Conservation (phyloP, 2,797 vertebrate genomes). For the Eospalax fontanierii region DNA sequence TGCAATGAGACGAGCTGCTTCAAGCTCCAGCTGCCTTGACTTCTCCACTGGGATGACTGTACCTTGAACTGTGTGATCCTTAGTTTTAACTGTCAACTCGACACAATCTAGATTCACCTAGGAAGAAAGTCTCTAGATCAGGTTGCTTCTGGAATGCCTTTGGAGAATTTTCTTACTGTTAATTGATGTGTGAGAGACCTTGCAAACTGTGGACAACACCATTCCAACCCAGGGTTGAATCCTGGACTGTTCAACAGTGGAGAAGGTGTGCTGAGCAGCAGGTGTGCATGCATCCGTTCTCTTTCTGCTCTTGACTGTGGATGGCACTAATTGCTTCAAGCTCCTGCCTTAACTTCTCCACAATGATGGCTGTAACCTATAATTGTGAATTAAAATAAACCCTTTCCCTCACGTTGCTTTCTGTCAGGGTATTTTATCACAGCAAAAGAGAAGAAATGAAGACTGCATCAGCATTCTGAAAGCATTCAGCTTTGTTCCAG, state of each 20-base stretch:
- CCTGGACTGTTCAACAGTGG: no score
- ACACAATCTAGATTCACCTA: no score
- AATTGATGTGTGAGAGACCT: no score
- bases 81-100: no score
- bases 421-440: background rate
- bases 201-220: no score
- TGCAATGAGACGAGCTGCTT: background rate
- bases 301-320: background rate
- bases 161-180: no score
- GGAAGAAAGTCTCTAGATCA: no score
- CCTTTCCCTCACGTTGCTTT: background rate
- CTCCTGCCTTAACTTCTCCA: background rate
- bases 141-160: no score
- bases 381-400: background rate
- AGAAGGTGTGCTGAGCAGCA: no score
- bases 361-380: background rate
- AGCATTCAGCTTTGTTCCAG: background rate
- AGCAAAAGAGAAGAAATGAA: background rate
- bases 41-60: background rate
- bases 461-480: background rate
- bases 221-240: no score
- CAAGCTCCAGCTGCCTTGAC: background rate
- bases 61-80: background rate
- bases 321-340: background rate
- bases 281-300: no score